These are phyloP conservation scores for Bubo bubo DNA, from an alignment of 2,113 vertebrate genomes.

Conservation along the genomic window DNA sequence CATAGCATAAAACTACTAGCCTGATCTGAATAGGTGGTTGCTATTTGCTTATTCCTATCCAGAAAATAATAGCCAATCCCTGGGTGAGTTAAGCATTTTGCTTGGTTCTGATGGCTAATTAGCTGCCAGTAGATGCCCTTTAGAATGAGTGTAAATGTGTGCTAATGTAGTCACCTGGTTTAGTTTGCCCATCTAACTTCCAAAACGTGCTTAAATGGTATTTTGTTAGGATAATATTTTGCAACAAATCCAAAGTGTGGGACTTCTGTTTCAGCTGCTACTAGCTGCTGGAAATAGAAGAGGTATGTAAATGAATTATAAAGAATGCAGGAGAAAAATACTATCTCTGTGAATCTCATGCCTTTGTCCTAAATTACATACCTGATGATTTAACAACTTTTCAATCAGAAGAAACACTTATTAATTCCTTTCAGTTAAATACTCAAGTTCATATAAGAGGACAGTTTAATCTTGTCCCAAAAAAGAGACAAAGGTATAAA, in stretches of 20 bases:
- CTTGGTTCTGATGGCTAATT: not conserved
- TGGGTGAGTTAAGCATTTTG: not conserved
- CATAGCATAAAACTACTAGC: not conserved
- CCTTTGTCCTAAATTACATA: not conserved
- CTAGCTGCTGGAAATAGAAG: not conserved
- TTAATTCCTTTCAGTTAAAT: not conserved
- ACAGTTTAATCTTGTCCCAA: not conserved
- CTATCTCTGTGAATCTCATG: not conserved
- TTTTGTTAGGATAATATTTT: not conserved
- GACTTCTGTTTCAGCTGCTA: not conserved
- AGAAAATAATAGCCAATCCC: not conserved
- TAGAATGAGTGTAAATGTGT: not conserved
- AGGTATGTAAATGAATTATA: not conserved
- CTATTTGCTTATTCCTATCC: not conserved
- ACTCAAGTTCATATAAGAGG: not conserved
- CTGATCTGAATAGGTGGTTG: not conserved
- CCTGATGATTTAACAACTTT: not conserved
- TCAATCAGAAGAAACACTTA: not conserved
- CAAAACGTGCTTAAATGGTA: not conserved
- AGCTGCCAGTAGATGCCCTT: not conserved
- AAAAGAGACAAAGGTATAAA: not conserved
- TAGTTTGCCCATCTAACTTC: not conserved
- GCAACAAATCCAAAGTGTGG: not conserved
- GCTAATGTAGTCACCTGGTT: not conserved
- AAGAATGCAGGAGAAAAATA: not conserved